Conservation (phyloP, 2,888 invertebrate genomes). For the Stenodema calcarata region DNA sequence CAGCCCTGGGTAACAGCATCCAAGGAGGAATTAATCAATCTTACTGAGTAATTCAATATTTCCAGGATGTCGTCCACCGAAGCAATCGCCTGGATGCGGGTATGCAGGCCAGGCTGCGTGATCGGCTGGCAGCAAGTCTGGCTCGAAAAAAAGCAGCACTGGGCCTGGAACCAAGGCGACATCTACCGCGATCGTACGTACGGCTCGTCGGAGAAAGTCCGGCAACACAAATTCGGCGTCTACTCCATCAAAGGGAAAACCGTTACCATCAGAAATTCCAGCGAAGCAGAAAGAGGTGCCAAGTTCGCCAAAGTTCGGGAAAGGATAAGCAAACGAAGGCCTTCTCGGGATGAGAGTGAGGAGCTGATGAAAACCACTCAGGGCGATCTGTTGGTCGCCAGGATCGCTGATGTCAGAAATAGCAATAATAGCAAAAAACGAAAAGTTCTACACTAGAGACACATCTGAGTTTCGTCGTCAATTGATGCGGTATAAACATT, state of each 20-base stretch:
- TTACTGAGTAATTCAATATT: not conserved
- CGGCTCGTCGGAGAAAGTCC: slow-evolving; percentile 39
- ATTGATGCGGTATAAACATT: not conserved
- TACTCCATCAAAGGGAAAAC: slow-evolving; percentile 31
- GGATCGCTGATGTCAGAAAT: not conserved
- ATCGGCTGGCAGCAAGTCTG: slow-evolving; percentile 97
- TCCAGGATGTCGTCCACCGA: slow-evolving; percentile 75
- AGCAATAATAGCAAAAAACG: not conserved
- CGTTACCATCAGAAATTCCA: not conserved
- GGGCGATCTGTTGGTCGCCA: slow-evolving; percentile 30
- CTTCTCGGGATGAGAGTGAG: not conserved
- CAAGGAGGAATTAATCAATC: no score
- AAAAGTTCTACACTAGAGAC: no score
- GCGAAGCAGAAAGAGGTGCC: not conserved
- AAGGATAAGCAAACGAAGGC: not conserved
- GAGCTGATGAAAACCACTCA: not conserved
- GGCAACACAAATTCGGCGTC: slow-evolving; percentile 38
- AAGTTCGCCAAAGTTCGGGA: slow-evolving; percentile 1
- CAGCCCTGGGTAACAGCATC: no score
- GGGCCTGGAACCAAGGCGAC: slow-evolving; percentile 25
- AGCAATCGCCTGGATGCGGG: slow-evolving; percentile 86
- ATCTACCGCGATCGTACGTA: not conserved
- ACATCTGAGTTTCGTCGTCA: not conserved
- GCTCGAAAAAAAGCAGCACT: slow-evolving; percentile 64
- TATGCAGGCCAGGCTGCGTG: slow-evolving; percentile 95